Conservation (phyloP, 1,140 invertebrate species). For the Drosophila rufa region DNA sequence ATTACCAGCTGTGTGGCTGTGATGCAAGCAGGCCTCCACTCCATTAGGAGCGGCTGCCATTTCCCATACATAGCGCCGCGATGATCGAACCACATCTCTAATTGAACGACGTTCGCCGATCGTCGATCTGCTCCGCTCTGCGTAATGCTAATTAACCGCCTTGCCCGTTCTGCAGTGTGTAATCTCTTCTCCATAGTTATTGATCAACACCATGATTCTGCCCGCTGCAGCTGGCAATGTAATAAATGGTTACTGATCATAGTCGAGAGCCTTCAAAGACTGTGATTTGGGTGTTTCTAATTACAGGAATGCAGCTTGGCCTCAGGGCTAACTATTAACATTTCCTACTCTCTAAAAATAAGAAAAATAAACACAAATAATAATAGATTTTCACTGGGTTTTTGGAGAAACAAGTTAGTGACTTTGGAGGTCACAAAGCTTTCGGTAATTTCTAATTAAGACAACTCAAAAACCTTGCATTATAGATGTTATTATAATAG, state of each 20-base stretch:
- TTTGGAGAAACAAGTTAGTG: no score
- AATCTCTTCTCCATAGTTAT: constrained; percentile 11
- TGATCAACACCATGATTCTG: constrained; percentile 15
- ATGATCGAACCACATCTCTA: constrained; percentile 15
- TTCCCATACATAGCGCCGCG: constrained; percentile 5
- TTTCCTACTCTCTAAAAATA: background rate
- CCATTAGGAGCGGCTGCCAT: constrained; percentile 2
- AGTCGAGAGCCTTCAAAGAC: constrained; percentile 2
- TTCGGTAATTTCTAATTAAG: background rate
- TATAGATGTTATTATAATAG: background rate
- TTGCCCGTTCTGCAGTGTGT: background rate
- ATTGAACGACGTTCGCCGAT: constrained; percentile 13
- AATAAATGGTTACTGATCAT: constrained; percentile 13
- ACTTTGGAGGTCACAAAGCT: no score
- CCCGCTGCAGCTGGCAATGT: constrained; percentile 2
- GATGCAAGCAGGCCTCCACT: constrained; percentile 18
- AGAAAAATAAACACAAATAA: no score
- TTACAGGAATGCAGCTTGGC: constrained; percentile 1
- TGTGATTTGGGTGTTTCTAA: constrained; percentile 6
- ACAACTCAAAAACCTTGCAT: background rate
- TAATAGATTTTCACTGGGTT: no score
- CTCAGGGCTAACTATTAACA: background rate
- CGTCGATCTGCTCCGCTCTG: constrained; percentile 4
- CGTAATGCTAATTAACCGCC: constrained; percentile 26
- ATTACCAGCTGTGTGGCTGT: constrained; percentile 18